Percentiles rank a stretch among this genome's conserved stretches.
Conservation (phyloP, 2,888 invertebrate species). For the Nemapogon koenigi region DNA sequence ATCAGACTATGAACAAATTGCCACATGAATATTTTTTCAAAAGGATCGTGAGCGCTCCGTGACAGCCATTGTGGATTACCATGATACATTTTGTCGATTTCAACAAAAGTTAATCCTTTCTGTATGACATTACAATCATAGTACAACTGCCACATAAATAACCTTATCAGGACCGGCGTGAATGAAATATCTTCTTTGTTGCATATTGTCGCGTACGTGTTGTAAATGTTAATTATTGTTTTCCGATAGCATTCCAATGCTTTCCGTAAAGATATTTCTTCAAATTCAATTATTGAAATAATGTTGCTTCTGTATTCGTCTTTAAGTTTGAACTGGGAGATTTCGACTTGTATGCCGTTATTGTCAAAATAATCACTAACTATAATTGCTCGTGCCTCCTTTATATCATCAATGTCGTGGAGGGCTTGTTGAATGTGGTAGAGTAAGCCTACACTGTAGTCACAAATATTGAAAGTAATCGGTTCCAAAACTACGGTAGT, state of each 20-base stretch:
- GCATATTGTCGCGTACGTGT: constrained; percentile 54
- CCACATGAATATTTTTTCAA: constrained; percentile 68
- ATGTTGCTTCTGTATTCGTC: constrained; percentile 18
- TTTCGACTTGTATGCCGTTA: constrained; percentile 26
- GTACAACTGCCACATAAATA: constrained; percentile 68
- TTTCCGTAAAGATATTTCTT: constrained; percentile 48
- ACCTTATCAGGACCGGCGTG: constrained; percentile 49
- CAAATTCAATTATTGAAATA: constrained; percentile 35
- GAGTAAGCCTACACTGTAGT: constrained; percentile 42
- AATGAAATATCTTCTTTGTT: constrained; percentile 36
- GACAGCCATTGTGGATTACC: constrained; percentile 52
- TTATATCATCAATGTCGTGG: constrained; percentile 34
- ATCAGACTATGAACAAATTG: constrained; percentile 66
- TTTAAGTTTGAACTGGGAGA: constrained; percentile 15
- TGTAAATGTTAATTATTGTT: constrained; percentile 54
- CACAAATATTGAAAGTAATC: constrained; percentile 32
- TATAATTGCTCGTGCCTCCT: constrained; percentile 28
- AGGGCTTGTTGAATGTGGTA: constrained; percentile 47
- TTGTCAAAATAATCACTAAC: constrained; percentile 34
- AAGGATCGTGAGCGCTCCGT: constrained; percentile 54
- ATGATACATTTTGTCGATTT: constrained; percentile 55
- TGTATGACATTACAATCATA: constrained; percentile 59
- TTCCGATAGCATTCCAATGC: constrained; percentile 49
- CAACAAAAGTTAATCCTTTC: constrained; percentile 51
- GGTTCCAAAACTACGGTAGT: constrained; percentile 24